These are phyloP conservation scores for Agriopis aurantiaria DNA, from an alignment of 2,888 invertebrate genomes.

Conservation along the genomic window DNA sequence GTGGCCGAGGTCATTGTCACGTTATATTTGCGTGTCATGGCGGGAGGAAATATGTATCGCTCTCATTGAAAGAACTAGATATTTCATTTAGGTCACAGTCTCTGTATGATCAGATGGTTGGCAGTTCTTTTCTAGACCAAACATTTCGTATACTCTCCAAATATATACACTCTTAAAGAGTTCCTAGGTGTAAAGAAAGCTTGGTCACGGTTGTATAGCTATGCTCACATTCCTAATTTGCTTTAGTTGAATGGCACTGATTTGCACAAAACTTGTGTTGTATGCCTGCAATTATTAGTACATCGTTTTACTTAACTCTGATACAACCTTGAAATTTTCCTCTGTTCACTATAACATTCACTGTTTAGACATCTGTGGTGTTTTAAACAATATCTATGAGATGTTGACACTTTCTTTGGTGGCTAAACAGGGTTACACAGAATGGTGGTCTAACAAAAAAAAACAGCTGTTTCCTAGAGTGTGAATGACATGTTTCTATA, in stretches of 20 bases:
- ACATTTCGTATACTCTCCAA: background rate
- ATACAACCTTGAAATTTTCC: background rate
- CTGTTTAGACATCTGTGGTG: too few species aligned
- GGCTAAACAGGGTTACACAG: background rate
- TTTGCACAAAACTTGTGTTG: slow-evolving; percentile 14
- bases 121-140: background rate
- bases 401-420: too few species aligned
- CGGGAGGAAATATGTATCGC: slow-evolving; percentile 65
- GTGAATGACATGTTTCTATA: too few species aligned
- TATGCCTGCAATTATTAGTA: background rate
- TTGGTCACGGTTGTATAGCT: slow-evolving; percentile 51
- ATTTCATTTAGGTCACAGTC: background rate
- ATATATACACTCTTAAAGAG: background rate
- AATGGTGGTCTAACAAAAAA: background rate
- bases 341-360: too few species aligned
- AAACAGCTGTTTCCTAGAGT: too few species aligned
- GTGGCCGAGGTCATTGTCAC: slow-evolving; percentile 74
- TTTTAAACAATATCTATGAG: too few species aligned
- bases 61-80: slow-evolving; percentile 39
- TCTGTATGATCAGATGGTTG: background rate
- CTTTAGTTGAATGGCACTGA: slow-evolving; percentile 41
- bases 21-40: slow-evolving; percentile 73
- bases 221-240: slow-evolving; percentile 52
- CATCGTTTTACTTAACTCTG: background rate
- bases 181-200: slow-evolving; percentile 1